A percentile compares a stretch with the other conserved stretches of the same genome.
Evolutionary conservation across 2,797 vertebrate species (phyloP).

Genomic region (Hozukius guyotensis): DNA sequence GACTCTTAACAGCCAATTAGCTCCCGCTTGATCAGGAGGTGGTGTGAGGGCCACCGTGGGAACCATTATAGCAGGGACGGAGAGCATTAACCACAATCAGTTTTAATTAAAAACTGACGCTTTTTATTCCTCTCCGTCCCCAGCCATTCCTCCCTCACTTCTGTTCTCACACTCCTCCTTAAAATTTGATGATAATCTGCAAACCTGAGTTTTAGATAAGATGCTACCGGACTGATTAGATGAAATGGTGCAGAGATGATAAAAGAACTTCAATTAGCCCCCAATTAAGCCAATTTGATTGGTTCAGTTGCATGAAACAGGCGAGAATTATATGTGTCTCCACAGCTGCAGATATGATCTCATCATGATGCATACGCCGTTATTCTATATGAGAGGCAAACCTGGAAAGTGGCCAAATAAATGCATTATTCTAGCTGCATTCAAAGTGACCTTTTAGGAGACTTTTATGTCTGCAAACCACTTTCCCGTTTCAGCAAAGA

Average conservation of each 20-base stretch:
- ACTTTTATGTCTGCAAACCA: background rate
- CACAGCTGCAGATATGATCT: background rate
- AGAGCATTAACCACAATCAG: conserved; percentile 70
- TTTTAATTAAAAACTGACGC: conserved; percentile 66
- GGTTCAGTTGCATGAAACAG: conserved; percentile 7
- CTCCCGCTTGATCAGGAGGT: conserved; percentile 57
- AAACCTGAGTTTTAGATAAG: conserved; percentile 14
- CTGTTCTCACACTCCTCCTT: background rate
- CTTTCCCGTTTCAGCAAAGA: conserved; percentile 18
- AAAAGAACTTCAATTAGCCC: conserved; percentile 24
- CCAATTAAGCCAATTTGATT: conserved; percentile 24
- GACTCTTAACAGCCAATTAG: conserved; percentile 72
- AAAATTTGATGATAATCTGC: conserved; percentile 30
- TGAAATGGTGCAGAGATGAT: conserved; percentile 5
- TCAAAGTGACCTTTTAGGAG: conserved; percentile 31
- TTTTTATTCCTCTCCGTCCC: conserved; percentile 27
- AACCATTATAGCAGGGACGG: conserved; percentile 57
- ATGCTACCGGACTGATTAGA: conserved; percentile 17
- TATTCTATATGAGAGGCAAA: background rate
- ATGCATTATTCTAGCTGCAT: background rate
- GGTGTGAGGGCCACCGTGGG: conserved; percentile 57
- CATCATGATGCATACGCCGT: background rate
- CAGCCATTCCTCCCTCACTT: background rate
- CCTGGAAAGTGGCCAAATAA: conserved; percentile 11
- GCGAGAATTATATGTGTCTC: background rate